These are phyloP conservation scores for Agelas oroides DNA, from an alignment of 37 sponge, comb jelly and placozoan genomes.

Conservation along the genomic window DNA sequence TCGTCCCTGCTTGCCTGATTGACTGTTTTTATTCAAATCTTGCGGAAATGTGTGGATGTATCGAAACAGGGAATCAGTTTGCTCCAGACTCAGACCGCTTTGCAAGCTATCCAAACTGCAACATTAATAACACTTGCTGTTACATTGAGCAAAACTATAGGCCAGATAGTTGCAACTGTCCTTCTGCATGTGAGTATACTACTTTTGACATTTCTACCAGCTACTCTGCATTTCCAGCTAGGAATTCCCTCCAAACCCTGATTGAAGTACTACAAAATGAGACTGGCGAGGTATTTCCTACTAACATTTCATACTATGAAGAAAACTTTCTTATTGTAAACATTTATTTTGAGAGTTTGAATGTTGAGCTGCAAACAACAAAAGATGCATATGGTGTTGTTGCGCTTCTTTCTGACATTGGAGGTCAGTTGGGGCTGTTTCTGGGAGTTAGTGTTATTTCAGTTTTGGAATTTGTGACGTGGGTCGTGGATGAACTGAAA, in stretches of 20 bases:
- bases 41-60: neutral
- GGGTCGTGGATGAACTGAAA: conserved; percentile 37
- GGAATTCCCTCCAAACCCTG: neutral
- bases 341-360: conserved; percentile 1
- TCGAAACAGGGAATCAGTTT: neutral
- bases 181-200: neutral
- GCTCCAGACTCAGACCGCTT: neutral
- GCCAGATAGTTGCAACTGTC: neutral
- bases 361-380: neutral
- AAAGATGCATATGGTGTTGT: conserved; percentile 6
- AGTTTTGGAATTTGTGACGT: conserved; percentile 16
- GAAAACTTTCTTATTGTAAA: neutral
- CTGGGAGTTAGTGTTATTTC: conserved; percentile 65
- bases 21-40: neutral
- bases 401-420: conserved; percentile 50
- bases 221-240: conserved; percentile 15
- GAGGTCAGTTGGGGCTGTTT: conserved; percentile 57
- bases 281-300: no score
- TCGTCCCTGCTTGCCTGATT: conserved; percentile 15
- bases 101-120: neutral
- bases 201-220: neutral
- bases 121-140: conserved; percentile 17
- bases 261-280: neutral
- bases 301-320: no score
- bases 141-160: neutral